Base-by-base conservation (phyloP, 2,797 vertebrate genomes). In the Hydrophis major region DNA sequence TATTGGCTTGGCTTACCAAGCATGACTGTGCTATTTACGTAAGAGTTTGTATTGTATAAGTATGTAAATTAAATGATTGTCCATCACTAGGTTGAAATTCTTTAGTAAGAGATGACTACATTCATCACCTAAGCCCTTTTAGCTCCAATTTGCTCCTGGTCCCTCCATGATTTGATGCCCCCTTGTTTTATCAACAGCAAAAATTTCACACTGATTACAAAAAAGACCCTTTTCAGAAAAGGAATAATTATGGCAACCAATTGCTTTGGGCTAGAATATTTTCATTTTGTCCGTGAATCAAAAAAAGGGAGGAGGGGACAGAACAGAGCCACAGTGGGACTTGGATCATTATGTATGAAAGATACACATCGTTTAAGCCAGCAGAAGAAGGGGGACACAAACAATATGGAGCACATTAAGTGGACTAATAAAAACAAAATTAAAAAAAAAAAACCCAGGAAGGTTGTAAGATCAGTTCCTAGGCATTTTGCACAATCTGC, bases 401-500 rank as follows among this genome's bases (percentile, higher is more conserved):
- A 90, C 88, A 88, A 57, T 69, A 74, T 74, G 4, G 63, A 94
- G 87, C 18, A 57, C 94, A 91, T 93, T 90, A 92, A 92, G 22
- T 32, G 90, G 14, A 89, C 92, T 94, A 96, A 96, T 92, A 96
- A 95, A 95, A 86, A 60, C 69, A 93, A 94, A 69, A 60, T 28
- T 4, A 22, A 88, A 94, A 53, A 53, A 53, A 50, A 8, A 95
- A 97, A 63, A 63, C 0, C 0, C 2, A 90, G 93, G 59, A 93
- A 22, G 0, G 0, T 28, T 53, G 93, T 89, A 94, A 92, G 32
- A 74, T 10, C 66, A 22, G 93, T 94, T 93, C 92, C 18, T 90
- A 90, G 8, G 10, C 32, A 86, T 89, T 96, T 89, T 78, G 94
- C 95, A 95, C 90, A 63, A 57, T 87, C 87, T 94, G 96, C 95